Evolutionary conservation across 2,797 vertebrate species (phyloP).

Genomic region (Scolopax bukidnonensis): DNA sequence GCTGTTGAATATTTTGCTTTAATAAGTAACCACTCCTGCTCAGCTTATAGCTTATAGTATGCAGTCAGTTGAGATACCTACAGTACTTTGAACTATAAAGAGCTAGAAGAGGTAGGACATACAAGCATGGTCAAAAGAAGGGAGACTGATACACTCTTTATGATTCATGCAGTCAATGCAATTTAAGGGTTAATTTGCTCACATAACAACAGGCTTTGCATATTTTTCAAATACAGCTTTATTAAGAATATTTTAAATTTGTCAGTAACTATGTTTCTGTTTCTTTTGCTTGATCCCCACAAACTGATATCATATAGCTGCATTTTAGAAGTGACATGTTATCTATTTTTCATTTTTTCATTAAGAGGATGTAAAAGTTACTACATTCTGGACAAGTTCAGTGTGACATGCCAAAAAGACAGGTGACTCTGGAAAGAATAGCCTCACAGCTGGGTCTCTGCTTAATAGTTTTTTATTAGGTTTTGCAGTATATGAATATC

Average conservation of each 20-base stretch:
- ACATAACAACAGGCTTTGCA: background rate
- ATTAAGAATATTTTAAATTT: background rate
- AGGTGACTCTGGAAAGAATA: background rate
- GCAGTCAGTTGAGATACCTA: background rate
- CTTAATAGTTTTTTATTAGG: background rate
- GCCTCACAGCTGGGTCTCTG: background rate
- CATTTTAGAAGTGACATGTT: background rate
- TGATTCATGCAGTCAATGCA: background rate
- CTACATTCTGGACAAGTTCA: background rate
- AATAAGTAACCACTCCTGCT: background rate
- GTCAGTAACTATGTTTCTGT: background rate
- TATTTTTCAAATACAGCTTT: conserved; percentile 6
- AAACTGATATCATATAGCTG: background rate
- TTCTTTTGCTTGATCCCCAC: background rate
- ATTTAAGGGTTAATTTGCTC: background rate
- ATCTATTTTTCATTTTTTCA: background rate
- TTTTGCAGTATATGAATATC: background rate
- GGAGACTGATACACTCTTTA: background rate
- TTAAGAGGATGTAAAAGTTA: background rate
- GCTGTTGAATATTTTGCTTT: background rate
- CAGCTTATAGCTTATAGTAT: background rate
- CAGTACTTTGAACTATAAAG: background rate
- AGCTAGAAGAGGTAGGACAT: background rate
- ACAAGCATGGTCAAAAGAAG: background rate
- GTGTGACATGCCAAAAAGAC: background rate